Evolutionary conservation across 2,113 vertebrate genomes (phyloP), one percentile per base, ranked within the genome.

Genomic region (Ctenomys sociabilis): DNA sequence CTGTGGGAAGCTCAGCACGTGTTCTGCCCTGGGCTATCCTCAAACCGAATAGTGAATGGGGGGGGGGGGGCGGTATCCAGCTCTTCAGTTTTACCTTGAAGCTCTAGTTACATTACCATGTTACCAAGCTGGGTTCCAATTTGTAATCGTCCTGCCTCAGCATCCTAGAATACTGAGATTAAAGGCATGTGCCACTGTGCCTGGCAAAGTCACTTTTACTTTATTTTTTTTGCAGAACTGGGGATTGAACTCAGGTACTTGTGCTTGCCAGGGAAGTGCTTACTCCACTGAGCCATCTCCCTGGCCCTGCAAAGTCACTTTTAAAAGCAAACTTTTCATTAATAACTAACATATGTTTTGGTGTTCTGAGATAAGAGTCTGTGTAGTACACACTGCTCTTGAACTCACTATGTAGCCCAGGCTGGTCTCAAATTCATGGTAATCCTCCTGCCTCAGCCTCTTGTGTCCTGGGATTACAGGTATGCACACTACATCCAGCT

Each of bases 401-500:
- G 28, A 81, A 90, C 24, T 68, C 10, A 12, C 43, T 30, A 3
- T 30, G 26, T 49, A 16, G 73, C 13, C 63, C 10, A 19, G 49
- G n/a, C 77, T 57, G 4, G 10, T 28, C 45, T 81, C 9, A 12
- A 90, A 90, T 24, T 82, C 10, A 12, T 7, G 6, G 21, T 22
- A 35, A 3, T 19, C 28, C 88, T 68, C 45, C 28, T 32, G 26
- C 75, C 43, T 78, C 13, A 78, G 43, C 43, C 43, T 78, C n/a
- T 16, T 1, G 26, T 30, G 24, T 40, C 16, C 63, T 40, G 17
- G 45, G 6, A 54, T 54, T 35, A 68, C 11, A 22, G 5, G 26
- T 12, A 6, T 45, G 43, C 7, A 11, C 2, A 4, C 73, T 13
- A 28, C 0, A 0, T 2, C 43, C 13, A 6, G 73, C 12, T 40